Evolutionary conservation across 1,140 invertebrate species (phyloP), one percentile per base, ranked within the genome.

Genomic region (Daktulosphaira vitifoliae): DNA sequence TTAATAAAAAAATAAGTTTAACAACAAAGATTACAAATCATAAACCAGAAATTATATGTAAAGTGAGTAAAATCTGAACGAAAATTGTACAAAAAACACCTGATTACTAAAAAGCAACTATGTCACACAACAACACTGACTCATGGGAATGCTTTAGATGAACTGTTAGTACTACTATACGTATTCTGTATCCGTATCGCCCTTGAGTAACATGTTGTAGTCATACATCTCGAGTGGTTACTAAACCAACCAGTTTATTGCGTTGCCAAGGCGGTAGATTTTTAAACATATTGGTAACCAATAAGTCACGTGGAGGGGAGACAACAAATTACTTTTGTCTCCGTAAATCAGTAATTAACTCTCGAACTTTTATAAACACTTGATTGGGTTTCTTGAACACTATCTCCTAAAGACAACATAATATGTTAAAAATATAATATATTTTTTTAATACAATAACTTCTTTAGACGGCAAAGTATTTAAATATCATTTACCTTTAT

Each of bases 161-260:
- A 59, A 59, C 54, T 26, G 16, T 15, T 54, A 16, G n/a, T 33
- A 42, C 13, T 23, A 20, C 5, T 13, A 7, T 6, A 37, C 6
- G 33, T 37, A 7, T 13, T 7, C 33, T 13, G 33, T 25, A 11
- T 56, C 53, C 22, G 38, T 56, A 18, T 44, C 56, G 56, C 42
- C 56, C 56, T 62, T 62, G 56, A 48, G 18, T 46, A 13, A 9
- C 29, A 23, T 59, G 44, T 48, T 20, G 22, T n/a, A 18, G 39
- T 8, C 22, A 26, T 37, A 56, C 53, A 59, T 29, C 38, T 48
- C 16, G 13, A 62, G 56, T 62, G 56, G 56, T 62, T 62, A 5
- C 42, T 39, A 62, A 62, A 39, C 2, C 11, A 62, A 62, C 56
- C 56, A 48, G 56, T 62, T 62, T 59, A 16, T 8, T 39, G n/a